Percentiles rank a stretch among this genome's conserved stretches.
These are phyloP conservation scores for Hyphantria cunea DNA, from an alignment of 1,140 invertebrate genomes.

Conservation along the genomic window DNA sequence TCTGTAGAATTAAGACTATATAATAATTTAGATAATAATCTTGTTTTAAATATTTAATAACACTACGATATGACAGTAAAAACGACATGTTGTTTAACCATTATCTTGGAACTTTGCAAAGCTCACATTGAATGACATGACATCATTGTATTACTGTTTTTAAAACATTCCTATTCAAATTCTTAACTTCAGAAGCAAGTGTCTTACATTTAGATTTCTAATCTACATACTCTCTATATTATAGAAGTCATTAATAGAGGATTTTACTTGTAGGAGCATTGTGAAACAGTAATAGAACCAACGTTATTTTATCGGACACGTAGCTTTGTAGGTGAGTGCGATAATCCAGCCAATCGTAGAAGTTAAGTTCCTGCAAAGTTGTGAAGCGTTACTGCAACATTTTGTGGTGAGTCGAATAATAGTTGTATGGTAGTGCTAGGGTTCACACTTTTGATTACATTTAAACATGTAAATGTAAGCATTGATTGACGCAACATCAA, in stretches of 20 bases:
- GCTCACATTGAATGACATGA: too few species aligned
- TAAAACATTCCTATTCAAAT: too few species aligned
- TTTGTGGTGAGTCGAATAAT: slow-evolving; percentile 52
- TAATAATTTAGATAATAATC: too few species aligned
- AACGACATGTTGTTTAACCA: too few species aligned
- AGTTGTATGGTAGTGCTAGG: slow-evolving; percentile 36
- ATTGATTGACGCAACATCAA: background rate
- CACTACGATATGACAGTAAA: too few species aligned
- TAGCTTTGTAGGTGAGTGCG: slow-evolving; percentile 54
- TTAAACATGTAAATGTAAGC: background rate
- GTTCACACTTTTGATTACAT: slow-evolving; percentile 9
- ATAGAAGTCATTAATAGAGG: slow-evolving; percentile 53
- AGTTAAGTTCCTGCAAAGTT: slow-evolving; percentile 44
- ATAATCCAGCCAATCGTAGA: slow-evolving; percentile 51
- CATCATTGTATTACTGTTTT: too few species aligned
- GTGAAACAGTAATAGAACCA: slow-evolving; percentile 53
- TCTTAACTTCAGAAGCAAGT: background rate
- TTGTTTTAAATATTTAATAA: too few species aligned
- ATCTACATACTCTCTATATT: slow-evolving; percentile 31
- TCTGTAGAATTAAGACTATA: too few species aligned
- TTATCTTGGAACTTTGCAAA: too few species aligned
- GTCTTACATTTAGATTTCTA: slow-evolving; percentile 14
- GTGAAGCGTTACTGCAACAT: slow-evolving; percentile 37
- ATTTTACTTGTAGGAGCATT: slow-evolving; percentile 55
- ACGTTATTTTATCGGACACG: slow-evolving; percentile 67